phyloP scores from a whole-genome alignment of 2,888 invertebrate genomes.

The Andrena chrysosceles region DNA sequence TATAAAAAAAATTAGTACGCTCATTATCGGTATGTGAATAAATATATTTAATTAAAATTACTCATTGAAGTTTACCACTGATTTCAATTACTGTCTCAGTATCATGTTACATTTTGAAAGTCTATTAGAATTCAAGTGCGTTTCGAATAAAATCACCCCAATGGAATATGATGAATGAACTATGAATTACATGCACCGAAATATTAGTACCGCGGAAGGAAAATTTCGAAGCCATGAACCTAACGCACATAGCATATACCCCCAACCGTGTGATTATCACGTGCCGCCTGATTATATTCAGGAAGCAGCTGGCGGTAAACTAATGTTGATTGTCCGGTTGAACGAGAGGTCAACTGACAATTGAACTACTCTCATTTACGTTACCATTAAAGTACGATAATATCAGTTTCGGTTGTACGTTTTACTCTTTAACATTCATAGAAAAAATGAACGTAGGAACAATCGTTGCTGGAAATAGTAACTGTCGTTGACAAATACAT shows the following conservation, averaged over 20 bases:
- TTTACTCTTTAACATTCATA: constrained; percentile 18
- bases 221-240: constrained; percentile 38
- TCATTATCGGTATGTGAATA: not conserved
- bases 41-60: not conserved
- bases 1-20: no score
- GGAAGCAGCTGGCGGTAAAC: constrained; percentile 78
- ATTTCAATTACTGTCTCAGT: no score
- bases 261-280: constrained; percentile 66
- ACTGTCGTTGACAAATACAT: not conserved
- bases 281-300: constrained; percentile 68
- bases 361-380: constrained; percentile 75
- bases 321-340: constrained; percentile 77
- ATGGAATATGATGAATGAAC: no score
- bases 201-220: constrained; percentile 19
- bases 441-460: not conserved
- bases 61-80: no score
- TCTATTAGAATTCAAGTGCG: no score
- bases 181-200: not conserved
- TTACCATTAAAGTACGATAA: constrained; percentile 74
- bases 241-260: constrained; percentile 41
- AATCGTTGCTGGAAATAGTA: not conserved
- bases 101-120: no score
- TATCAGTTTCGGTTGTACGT: constrained; percentile 32
- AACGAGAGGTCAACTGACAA: constrained; percentile 80
- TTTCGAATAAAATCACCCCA: no score